These are phyloP conservation scores for Furcula furcula DNA, from an alignment of 2,888 invertebrate genomes.

Conservation along the genomic window DNA sequence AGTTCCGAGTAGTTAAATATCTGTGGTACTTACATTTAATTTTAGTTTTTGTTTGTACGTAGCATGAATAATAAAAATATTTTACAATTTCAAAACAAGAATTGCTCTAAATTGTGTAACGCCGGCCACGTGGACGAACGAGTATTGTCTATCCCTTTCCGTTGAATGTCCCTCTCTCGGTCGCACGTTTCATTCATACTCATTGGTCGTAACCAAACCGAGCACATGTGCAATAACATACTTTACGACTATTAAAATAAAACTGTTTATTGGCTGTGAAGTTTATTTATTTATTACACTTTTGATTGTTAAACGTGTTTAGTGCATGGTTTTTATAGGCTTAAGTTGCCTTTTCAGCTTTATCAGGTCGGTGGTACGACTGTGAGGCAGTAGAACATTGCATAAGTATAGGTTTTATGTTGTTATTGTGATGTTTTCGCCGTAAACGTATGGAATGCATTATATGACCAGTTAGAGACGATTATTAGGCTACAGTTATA, in stretches of 20 bases:
- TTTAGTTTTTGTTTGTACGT: no score
- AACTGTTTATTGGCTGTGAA: conserved; percentile 74
- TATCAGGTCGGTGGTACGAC: conserved; percentile 79
- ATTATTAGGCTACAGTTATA: conserved; percentile 62
- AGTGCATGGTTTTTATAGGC: conserved; percentile 82
- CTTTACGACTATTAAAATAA: conserved; percentile 74
- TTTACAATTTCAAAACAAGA: conserved; percentile 38
- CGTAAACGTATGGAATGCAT: conserved; percentile 75
- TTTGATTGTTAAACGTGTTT: conserved; percentile 72
- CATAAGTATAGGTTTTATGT: conserved; percentile 81
- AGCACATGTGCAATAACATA: conserved; percentile 73
- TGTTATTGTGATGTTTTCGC: conserved; percentile 80
- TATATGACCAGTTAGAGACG: conserved; percentile 67
- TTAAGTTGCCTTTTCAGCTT: conserved; percentile 82
- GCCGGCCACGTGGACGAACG: conserved; percentile 74
- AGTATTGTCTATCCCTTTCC: conserved; percentile 56
- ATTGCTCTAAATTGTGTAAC: conserved; percentile 64
- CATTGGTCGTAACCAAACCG: conserved; percentile 67
- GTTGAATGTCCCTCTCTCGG: conserved; percentile 46
- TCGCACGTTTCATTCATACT: conserved; percentile 72
- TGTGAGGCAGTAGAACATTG: conserved; percentile 80
- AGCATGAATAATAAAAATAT: conserved; percentile 13
- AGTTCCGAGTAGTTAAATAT: no score
- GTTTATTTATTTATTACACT: conserved; percentile 75
- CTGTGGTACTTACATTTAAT: no score